These are phyloP conservation scores for Lithobates sylvaticus DNA, from an alignment of 2,797 vertebrate genomes.

Conservation along the genomic window DNA sequence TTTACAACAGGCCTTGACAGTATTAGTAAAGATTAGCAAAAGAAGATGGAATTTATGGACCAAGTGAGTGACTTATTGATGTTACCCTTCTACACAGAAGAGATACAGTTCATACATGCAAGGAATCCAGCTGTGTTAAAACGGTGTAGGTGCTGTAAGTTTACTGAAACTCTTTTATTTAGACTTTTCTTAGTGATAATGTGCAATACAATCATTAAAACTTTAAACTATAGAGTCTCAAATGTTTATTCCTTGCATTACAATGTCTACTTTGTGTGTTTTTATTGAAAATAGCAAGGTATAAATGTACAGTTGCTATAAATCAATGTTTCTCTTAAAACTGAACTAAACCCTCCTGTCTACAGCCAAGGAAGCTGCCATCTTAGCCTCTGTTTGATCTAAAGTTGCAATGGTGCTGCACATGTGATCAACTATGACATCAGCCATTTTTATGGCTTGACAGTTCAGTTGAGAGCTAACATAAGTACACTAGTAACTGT, in stretches of 20 bases:
- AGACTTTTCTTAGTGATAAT: neutral
- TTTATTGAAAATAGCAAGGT: neutral
- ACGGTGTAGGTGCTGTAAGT: neutral
- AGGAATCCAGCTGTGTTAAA: neutral
- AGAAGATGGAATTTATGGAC: constrained; percentile 30
- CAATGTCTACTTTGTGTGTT: neutral
- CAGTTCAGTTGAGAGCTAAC: too few relatives aligned
- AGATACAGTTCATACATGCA: neutral
- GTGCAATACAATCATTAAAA: too few relatives aligned
- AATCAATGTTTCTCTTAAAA: too few relatives aligned
- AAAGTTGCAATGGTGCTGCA: too few relatives aligned
- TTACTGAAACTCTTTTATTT: neutral
- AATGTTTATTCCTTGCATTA: neutral
- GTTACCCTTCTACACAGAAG: neutral
- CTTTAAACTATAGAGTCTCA: neutral
- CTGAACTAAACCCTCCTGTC: too few relatives aligned
- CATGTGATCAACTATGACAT: too few relatives aligned
- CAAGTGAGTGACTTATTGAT: constrained; percentile 22
- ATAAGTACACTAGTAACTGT: too few relatives aligned
- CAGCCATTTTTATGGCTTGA: too few relatives aligned
- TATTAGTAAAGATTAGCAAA: constrained; percentile 36
- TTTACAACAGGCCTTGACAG: constrained; percentile 30
- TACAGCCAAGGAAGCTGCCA: too few relatives aligned
- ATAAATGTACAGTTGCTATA: too few relatives aligned
- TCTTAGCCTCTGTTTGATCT: too few relatives aligned